These are phyloP conservation scores for Ascaphus truei DNA, from an alignment of 2,113 vertebrate genomes.

Conservation along the genomic window DNA sequence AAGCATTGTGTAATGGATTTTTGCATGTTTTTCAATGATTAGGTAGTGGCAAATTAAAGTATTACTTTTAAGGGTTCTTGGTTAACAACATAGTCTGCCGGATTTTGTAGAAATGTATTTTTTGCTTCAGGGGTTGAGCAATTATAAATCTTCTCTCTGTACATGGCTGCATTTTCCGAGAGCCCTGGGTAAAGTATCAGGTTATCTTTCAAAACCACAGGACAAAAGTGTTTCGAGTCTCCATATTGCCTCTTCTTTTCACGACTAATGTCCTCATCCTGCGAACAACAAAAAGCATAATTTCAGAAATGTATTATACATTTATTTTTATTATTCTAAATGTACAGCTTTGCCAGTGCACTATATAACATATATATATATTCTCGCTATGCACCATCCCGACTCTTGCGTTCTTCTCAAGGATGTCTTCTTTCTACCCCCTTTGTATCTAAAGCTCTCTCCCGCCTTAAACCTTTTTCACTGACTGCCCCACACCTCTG, in stretches of 20 bases:
- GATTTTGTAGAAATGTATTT: constrained; percentile 75
- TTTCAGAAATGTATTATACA: not conserved
- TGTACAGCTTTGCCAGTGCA: not conserved
- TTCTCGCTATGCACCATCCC: too few species aligned
- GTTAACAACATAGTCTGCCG: constrained; percentile 70
- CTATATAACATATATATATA: too few species aligned
- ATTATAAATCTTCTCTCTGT: constrained; percentile 80
- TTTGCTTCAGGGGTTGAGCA: constrained; percentile 72
- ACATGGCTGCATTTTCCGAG: constrained; percentile 71
- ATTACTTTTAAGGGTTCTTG: constrained; percentile 74
- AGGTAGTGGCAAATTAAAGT: too few species aligned
- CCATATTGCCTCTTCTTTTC: constrained; percentile 72
- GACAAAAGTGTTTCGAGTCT: constrained; percentile 84
- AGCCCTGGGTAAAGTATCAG: constrained; percentile 72
- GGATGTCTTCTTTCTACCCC: too few species aligned
- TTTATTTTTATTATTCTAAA: not conserved
- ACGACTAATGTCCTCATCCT: constrained; percentile 60
- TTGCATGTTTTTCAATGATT: too few species aligned
- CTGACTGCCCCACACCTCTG: too few species aligned
- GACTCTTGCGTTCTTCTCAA: too few species aligned
- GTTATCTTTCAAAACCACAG: constrained; percentile 79
- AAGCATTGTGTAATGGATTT: too few species aligned
- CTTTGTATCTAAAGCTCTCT: too few species aligned
- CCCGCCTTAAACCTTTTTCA: too few species aligned
- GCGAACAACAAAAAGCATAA: constrained; percentile 34